Conservation (phyloP, 2,888 invertebrate genomes). For the Pherbina coryleti region DNA sequence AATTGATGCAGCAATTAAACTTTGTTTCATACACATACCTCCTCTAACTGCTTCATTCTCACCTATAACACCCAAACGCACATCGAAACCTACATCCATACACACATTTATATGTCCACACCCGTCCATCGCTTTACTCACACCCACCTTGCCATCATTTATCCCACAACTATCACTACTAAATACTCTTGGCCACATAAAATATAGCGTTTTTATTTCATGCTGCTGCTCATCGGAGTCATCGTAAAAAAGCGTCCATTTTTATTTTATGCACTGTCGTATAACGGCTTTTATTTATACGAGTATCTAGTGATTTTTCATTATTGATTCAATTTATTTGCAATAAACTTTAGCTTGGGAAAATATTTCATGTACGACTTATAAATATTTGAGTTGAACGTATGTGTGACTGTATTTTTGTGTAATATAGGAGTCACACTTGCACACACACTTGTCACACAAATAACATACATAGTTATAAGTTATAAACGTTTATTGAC, state of each 20-base stretch:
- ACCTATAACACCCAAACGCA: too few species aligned
- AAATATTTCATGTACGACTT: slow-evolving; percentile 12
- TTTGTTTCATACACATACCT: too few species aligned
- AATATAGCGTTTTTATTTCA: neutral
- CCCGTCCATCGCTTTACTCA: too few species aligned
- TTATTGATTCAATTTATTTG: slow-evolving; percentile 22
- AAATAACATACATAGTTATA: neutral
- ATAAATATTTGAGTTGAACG: slow-evolving; percentile 9
- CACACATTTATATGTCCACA: too few species aligned
- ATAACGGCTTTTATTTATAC: neutral
- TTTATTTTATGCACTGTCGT: neutral
- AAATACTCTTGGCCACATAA: too few species aligned
- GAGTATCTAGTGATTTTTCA: slow-evolving; percentile 8
- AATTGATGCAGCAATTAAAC: too few species aligned
- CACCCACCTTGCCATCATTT: too few species aligned
- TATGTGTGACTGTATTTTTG: neutral
- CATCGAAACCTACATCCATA: too few species aligned
- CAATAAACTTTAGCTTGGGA: slow-evolving; percentile 8
- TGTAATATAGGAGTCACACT: neutral
- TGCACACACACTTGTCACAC: neutral
- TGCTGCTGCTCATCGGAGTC: neutral
- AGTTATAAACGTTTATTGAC: neutral
- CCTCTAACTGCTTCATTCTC: too few species aligned
- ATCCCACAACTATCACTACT: too few species aligned
- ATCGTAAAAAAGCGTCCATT: neutral